Evolutionary conservation across 2,113 vertebrate genomes (phyloP), one percentile per base, ranked within the genome.

Genomic region (Herpailurus yagouaroundi): DNA sequence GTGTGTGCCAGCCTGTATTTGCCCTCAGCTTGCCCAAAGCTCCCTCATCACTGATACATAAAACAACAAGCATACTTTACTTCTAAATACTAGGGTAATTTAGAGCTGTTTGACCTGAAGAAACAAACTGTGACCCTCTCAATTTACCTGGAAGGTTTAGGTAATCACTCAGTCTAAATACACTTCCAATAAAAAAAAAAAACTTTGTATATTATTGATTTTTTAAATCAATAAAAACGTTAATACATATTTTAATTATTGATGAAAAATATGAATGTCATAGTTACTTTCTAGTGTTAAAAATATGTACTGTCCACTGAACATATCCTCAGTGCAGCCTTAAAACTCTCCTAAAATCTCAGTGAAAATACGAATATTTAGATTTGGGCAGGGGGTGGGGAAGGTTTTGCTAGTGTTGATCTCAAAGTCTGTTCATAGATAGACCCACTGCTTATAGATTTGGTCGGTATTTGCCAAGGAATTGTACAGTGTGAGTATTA

Each of bases 401-500:
- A 50, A 48, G 68, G 27, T 38, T 33, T 68, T 45, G 16, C 29
- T 31, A 50, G 29, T 15, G 4, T 90, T 83, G n/a, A 41, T 86
- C 9, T 19, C 45, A 50, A 92, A 80, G 14, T 3, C 33, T 23
- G 0, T 74, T 76, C 33, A 69, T 90, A 74, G 79, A 41, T 74
- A 48, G 41, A 94, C 4, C 7, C 79, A 48, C 48, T 82, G 8
- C 23, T 92, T 79, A 84, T 27, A 45, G 36, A 83, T 81, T 88
- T 97, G 41, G 18, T 48, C 69, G 97, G 69, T 19, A 64, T 71
- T 91, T 88, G 12, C 31, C 29, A 71, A 88, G 41, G 7, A 93
- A 81, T 97, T 96, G 80, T 93, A 52, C 21, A 74, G n/a, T 57
- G 36, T 57, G 9, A 87, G 11, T 15, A 57, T 93, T 93, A 91